These are phyloP conservation scores for Mythimna pallens DNA, from an alignment of 2,888 invertebrate species.

Conservation along the genomic window DNA sequence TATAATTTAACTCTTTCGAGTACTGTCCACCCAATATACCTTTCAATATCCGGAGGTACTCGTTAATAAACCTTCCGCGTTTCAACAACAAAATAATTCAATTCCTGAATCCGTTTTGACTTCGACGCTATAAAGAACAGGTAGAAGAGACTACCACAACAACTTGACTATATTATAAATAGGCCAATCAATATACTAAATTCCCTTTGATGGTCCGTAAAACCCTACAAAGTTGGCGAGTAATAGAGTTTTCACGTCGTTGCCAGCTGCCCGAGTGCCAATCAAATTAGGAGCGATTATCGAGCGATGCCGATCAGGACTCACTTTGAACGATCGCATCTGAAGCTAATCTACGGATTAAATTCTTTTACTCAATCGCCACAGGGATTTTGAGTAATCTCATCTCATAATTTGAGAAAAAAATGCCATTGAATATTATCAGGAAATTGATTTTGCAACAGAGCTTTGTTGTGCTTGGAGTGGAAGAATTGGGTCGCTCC, in stretches of 20 bases:
- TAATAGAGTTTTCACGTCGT: conserved; percentile 85
- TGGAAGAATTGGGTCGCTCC: conserved; percentile 33
- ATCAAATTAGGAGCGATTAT: conserved; percentile 88
- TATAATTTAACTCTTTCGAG: not conserved
- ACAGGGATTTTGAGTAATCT: conserved; percentile 67
- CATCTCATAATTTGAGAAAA: conserved; percentile 50
- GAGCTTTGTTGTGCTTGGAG: conserved; percentile 39
- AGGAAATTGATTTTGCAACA: conserved; percentile 60
- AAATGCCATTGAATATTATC: conserved; percentile 52
- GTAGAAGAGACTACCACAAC: conserved; percentile 40
- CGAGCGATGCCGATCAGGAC: conserved; percentile 74
- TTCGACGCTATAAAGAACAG: conserved; percentile 21
- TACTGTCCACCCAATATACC: not conserved
- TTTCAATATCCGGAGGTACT: conserved; percentile 5
- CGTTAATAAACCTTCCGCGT: not conserved
- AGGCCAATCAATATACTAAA: conserved; percentile 76
- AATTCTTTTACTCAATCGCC: conserved; percentile 76
- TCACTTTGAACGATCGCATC: conserved; percentile 76
- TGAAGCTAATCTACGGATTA: conserved; percentile 80
- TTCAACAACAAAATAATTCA: conserved; percentile 14
- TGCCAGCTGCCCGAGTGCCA: conserved; percentile 85
- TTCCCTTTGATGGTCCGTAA: conserved; percentile 76
- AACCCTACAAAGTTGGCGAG: conserved; percentile 77
- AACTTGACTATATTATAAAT: conserved; percentile 63
- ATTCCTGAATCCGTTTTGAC: conserved; percentile 12